Base-by-base conservation (phyloP, 2,888 invertebrate genomes). In the Zele albiditarsus region DNA sequence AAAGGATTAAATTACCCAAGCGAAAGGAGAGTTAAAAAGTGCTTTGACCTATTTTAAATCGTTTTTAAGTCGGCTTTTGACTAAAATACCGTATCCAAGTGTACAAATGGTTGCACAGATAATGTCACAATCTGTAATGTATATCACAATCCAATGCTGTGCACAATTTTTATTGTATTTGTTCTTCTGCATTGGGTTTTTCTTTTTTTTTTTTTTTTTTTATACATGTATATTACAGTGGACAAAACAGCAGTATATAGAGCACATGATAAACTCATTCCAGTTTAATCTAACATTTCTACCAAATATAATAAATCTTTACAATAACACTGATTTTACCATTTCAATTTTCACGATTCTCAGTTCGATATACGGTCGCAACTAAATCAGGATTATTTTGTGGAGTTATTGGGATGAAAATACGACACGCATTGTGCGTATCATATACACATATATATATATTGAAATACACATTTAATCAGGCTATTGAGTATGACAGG, bases 1-100 rank as follows among this genome's bases (percentile, higher is more conserved):
- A 10, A 53, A 53, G 53, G 53, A 53, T 53, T 53, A 53, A 53
- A 53, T 53, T 53, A 53, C n/a, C 53, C 53, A 10, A 53, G 53
- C 8, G 53, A 53, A 53, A 20, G 20, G 20, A 20, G 53, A 53
- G 53, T 53, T 53, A 10, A 20, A 20, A 53, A 53, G 53, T 53
- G 20, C 53, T 53, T 53, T 53, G 53, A 53, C 53, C 53, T 53
- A 53, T 20, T 53, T 53, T 53, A 53, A 53, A 53, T 53, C 20
- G 53, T 53, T 53, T 20, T 53, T 20, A 53, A 20, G 53, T 53
- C n/a, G 20, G 20, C 8, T 20, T 53, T 53, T 53, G 53, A 53
- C 53, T 53, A 20, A 20, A 53, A 53, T 20, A 20, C 10, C 20
- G 20, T 53, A 20, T 20, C 8, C 20, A 20, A 20, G 20, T 8